A percentile compares a stretch with the other conserved stretches of the same genome.
phyloP scores from a whole-genome alignment of 2,113 vertebrate genomes.

The Lycaon pictus region DNA sequence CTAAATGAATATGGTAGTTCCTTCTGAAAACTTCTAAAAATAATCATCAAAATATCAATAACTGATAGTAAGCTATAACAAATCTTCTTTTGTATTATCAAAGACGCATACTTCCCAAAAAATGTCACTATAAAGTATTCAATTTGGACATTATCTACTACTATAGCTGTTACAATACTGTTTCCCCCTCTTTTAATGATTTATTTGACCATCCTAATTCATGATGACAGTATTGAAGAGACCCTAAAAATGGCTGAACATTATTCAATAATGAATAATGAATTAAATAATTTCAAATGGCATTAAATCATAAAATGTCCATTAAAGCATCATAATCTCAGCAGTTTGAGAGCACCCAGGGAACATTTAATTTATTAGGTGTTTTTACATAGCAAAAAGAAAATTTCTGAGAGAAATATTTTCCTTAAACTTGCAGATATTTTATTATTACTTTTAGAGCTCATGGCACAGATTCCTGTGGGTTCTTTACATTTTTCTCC shows the following conservation, averaged over 20 bases:
- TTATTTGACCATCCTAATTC: slow-evolving; percentile 29
- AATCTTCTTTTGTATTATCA: background rate
- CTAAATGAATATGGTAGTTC: background rate
- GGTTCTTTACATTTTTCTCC: slow-evolving; percentile 42
- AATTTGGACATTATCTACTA: background rate
- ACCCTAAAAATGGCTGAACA: background rate
- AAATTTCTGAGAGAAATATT: background rate
- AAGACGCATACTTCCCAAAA: background rate
- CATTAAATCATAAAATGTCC: slow-evolving; percentile 9
- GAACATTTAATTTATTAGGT: background rate
- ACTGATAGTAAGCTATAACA: background rate
- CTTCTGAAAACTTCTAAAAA: slow-evolving; percentile 17
- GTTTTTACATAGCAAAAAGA: background rate
- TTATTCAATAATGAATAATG: background rate
- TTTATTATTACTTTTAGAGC: slow-evolving; percentile 39
- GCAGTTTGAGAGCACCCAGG: background rate
- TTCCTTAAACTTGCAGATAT: slow-evolving; percentile 32
- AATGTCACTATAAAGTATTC: background rate
- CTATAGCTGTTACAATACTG: background rate
- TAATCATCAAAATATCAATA: background rate
- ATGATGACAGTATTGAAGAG: slow-evolving; percentile 48
- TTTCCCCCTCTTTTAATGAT: background rate
- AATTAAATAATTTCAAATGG: slow-evolving; percentile 51
- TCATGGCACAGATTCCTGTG: slow-evolving; percentile 49
- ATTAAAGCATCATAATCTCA: slow-evolving; percentile 12